Conservation (phyloP, 92 coral and sea anemone species). For the Phenganax marumi region DNA sequence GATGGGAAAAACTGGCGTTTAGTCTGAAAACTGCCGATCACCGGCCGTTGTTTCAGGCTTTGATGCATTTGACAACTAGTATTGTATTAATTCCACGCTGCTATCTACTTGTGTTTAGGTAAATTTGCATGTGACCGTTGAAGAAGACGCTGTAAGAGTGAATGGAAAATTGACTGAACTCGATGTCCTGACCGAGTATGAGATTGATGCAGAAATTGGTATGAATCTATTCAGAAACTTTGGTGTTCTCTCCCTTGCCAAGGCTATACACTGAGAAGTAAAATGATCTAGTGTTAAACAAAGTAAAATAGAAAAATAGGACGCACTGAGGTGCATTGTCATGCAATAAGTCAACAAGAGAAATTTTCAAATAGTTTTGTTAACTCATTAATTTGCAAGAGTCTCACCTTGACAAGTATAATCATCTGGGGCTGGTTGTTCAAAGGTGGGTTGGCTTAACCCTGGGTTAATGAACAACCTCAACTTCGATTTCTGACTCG, state of each 20-base stretch:
- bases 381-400: too few relatives aligned
- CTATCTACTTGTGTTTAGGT: slow-evolving; percentile 43
- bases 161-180: slow-evolving; percentile 67
- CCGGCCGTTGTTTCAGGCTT: neutral
- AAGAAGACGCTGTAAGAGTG: slow-evolving; percentile 66
- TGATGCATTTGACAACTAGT: neutral
- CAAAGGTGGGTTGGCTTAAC: too few relatives aligned
- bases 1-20: too few relatives aligned
- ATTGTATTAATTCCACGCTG: neutral
- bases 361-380: too few relatives aligned
- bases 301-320: too few relatives aligned
- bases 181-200: slow-evolving; percentile 66
- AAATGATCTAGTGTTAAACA: neutral
- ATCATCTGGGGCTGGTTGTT: too few relatives aligned
- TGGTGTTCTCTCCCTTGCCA: neutral
- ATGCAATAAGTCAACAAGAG: too few relatives aligned
- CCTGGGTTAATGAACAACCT: too few relatives aligned
- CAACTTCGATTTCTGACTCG: too few relatives aligned
- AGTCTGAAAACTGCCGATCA: too few relatives aligned
- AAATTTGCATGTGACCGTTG: slow-evolving; percentile 60
- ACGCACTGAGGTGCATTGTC: too few relatives aligned
- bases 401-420: too few relatives aligned
- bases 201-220: slow-evolving; percentile 78
- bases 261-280: neutral
- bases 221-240: neutral